phyloP scores from a whole-genome alignment of 2,888 invertebrate genomes.

The Cheiracanthium punctorium region DNA sequence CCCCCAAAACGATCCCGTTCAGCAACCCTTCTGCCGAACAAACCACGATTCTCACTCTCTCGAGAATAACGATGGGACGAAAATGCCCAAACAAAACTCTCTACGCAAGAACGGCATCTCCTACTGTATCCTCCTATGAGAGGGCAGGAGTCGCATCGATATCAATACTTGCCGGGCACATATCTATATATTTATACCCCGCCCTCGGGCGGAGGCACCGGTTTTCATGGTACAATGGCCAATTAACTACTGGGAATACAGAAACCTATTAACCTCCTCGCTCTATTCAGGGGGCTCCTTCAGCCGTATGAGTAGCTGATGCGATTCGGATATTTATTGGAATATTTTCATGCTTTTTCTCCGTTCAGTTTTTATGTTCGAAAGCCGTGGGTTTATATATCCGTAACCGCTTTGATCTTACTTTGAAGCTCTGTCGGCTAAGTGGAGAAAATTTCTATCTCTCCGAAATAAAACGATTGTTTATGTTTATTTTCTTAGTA shows the following conservation, averaged over 20 bases:
- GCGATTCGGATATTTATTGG: slow-evolving; percentile 50
- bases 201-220: slow-evolving; percentile 50
- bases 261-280: slow-evolving; percentile 51
- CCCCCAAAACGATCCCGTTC: neutral
- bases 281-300: slow-evolving; percentile 49
- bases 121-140: neutral
- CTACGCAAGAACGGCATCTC: slow-evolving; percentile 12
- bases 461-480: slow-evolving; percentile 54
- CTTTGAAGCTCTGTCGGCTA: slow-evolving; percentile 37
- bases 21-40: slow-evolving; percentile 50
- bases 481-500: slow-evolving; percentile 56
- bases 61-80: slow-evolving; percentile 41
- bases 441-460: slow-evolving; percentile 1
- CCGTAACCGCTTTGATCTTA: slow-evolving; percentile 47
- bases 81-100: slow-evolving; percentile 50
- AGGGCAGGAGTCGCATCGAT: neutral
- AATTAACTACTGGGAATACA: slow-evolving; percentile 62
- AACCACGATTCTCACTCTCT: slow-evolving; percentile 65
- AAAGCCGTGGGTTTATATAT: neutral
- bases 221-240: slow-evolving; percentile 69
- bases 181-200: slow-evolving; percentile 49
- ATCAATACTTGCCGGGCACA: slow-evolving; percentile 16
- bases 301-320: slow-evolving; percentile 51
- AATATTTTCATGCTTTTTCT: slow-evolving; percentile 47
- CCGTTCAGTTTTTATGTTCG: slow-evolving; percentile 28